phyloP scores from a whole-genome alignment of 2,797 vertebrate species.

The Erpetoichthys calabaricus region DNA sequence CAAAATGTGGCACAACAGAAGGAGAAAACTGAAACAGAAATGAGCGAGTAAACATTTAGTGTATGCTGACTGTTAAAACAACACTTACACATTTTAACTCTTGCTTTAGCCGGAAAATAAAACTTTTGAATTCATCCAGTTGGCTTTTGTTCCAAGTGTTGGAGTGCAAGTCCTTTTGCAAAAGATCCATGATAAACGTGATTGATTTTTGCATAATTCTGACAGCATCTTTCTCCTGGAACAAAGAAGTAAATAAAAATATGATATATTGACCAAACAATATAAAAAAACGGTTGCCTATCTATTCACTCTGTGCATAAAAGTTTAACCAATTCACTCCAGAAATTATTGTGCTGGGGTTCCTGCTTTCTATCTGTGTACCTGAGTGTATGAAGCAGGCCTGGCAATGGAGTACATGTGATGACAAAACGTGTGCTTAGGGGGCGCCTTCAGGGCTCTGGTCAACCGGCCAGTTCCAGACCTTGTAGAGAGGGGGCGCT shows the following conservation, averaged over 20 bases:
- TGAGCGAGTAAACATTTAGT: too few relatives aligned
- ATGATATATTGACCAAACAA: neutral
- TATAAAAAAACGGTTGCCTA: neutral
- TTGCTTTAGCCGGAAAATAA: neutral
- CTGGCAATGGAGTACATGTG: too few relatives aligned
- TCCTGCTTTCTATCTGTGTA: too few relatives aligned
- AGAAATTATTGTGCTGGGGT: too few relatives aligned
- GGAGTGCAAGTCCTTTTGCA: conserved; percentile 21
- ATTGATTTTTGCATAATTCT: conserved; percentile 29
- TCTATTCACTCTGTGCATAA: too few relatives aligned
- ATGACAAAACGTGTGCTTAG: too few relatives aligned
- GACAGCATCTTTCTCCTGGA: conserved; percentile 26
- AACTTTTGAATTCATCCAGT: conserved; percentile 24
- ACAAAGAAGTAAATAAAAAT: neutral
- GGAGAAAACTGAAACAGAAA: too few relatives aligned
- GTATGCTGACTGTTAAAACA: neutral
- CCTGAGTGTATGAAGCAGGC: too few relatives aligned
- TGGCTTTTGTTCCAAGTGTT: conserved; percentile 27
- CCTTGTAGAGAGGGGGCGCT: neutral
- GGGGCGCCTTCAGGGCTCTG: too few relatives aligned
- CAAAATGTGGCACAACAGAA: too few relatives aligned
- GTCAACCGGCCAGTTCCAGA: too few relatives aligned
- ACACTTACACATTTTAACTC: neutral
- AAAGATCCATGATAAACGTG: conserved; percentile 22
- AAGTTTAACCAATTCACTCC: too few relatives aligned